A percentile compares a stretch with the other conserved stretches of the same genome.
Evolutionary conservation across 2,888 invertebrate genomes (phyloP).

Genomic region (Nebria brevicollis): DNA sequence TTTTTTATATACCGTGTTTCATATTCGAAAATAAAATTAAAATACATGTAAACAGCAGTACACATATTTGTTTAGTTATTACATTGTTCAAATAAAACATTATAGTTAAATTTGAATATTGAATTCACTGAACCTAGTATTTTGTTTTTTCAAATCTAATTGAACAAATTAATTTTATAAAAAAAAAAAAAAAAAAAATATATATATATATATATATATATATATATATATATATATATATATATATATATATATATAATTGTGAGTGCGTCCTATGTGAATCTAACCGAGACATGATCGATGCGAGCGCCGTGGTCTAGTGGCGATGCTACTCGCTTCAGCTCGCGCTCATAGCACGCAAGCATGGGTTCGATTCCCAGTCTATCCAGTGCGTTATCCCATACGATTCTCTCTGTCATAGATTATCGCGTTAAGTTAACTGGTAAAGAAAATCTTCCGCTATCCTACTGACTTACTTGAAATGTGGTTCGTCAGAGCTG

Average conservation of each 20-base stretch:
- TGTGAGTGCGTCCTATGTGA: not conserved
- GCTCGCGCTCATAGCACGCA: not conserved
- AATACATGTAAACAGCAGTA: too few relatives aligned
- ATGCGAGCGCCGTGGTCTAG: not conserved
- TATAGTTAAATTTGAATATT: too few relatives aligned
- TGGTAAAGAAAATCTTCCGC: not conserved
- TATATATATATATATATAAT: not conserved
- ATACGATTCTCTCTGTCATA: not conserved
- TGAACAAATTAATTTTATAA: too few relatives aligned
- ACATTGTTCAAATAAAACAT: too few relatives aligned
- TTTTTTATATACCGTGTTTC: too few relatives aligned
- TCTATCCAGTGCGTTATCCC: not conserved
- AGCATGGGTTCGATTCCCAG: not conserved
- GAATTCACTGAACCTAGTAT: too few relatives aligned
- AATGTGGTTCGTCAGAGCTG: not conserved
- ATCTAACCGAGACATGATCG: not conserved
- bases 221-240: too few relatives aligned
- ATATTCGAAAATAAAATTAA: too few relatives aligned
- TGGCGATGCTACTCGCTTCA: not conserved
- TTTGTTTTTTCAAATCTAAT: too few relatives aligned
- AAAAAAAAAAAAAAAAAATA: too few relatives aligned
- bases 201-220: too few relatives aligned
- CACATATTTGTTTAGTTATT: too few relatives aligned
- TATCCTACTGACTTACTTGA: constrained; percentile 11
- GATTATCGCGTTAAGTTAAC: not conserved